These are phyloP conservation scores for Sciurus niger DNA, from an alignment of 2,113 vertebrate genomes.

Conservation along the genomic window DNA sequence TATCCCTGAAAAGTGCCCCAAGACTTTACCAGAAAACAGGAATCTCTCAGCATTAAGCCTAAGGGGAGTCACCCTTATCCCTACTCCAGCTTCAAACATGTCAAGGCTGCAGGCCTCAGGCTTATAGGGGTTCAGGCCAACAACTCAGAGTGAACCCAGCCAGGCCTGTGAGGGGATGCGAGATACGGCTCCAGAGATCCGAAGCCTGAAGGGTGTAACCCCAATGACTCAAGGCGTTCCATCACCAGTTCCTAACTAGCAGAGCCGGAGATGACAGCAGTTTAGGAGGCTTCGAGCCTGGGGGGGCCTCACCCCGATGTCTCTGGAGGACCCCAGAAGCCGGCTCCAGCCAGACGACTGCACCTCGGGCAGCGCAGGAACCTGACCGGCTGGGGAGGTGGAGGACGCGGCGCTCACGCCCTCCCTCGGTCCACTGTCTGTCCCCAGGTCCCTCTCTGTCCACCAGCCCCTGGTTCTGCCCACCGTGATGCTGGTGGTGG, in stretches of 20 bases:
- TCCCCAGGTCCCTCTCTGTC: slow-evolving; percentile 54
- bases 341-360: background rate
- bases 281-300: background rate
- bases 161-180: background rate
- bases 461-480: slow-evolving; percentile 34
- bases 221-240: background rate
- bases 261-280: background rate
- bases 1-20: background rate
- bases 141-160: no score
- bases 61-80: background rate
- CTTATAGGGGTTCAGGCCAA: background rate
- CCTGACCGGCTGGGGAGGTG: background rate
- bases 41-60: background rate
- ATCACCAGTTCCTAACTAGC: background rate
- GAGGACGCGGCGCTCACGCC: slow-evolving; percentile 49
- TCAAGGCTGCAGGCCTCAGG: background rate
- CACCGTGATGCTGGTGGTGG: slow-evolving; percentile 51
- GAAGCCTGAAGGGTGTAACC: background rate
- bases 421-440: background rate
- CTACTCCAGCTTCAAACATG: background rate
- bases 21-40: background rate
- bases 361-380: slow-evolving; percentile 28
- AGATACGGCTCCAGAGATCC: background rate
- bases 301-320: background rate
- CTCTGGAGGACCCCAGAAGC: background rate